phyloP scores from a whole-genome alignment of 2,113 vertebrate genomes.

The Bothrops jararaca region DNA sequence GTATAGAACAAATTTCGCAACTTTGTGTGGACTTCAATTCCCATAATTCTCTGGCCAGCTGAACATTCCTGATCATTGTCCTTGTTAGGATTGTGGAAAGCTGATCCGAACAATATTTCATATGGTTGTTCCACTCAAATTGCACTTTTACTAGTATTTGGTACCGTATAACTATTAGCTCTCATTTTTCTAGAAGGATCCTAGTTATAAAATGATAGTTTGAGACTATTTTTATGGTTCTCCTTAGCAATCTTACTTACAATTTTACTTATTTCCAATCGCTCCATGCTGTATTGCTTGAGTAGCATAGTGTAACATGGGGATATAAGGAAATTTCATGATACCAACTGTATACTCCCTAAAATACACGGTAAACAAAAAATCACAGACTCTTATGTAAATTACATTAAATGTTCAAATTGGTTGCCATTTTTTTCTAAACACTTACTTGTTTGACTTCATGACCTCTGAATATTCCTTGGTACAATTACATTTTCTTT shows the following conservation, averaged over 20 bases:
- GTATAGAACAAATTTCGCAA: not conserved
- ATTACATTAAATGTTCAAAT: not conserved
- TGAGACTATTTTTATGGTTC: not conserved
- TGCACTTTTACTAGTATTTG: not conserved
- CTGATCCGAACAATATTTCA: not conserved
- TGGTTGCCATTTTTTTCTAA: not conserved
- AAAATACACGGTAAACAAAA: not conserved
- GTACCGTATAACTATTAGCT: not conserved
- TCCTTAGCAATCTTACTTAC: not conserved
- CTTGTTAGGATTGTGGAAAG: not conserved
- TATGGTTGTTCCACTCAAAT: not conserved
- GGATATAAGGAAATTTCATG: not conserved
- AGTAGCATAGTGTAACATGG: not conserved
- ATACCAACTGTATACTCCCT: not conserved
- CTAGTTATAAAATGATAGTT: not conserved
- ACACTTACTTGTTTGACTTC: not conserved
- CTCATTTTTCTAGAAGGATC: not conserved
- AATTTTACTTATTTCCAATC: not conserved
- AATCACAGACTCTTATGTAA: not conserved
- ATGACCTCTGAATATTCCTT: not conserved
- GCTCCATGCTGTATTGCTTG: not conserved
- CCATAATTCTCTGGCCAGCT: not conserved
- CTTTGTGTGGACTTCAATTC: not conserved
- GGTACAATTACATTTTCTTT: not conserved
- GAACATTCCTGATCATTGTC: not conserved